Base-by-base conservation (phyloP, 2,113 vertebrate genomes). In the Aix galericulata region DNA sequence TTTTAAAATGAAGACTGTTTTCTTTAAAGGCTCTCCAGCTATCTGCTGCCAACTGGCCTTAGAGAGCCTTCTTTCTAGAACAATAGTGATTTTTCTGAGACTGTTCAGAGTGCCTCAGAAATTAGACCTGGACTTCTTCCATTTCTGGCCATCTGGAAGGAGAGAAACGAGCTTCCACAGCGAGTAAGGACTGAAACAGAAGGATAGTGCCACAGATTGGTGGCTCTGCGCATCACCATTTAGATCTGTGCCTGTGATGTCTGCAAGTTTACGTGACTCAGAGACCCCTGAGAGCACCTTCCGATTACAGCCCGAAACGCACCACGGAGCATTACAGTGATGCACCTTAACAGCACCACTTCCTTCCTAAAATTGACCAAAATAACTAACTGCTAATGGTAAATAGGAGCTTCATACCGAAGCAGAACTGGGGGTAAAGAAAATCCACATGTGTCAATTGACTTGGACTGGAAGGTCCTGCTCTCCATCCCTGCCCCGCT, bases 91-190 rank as follows among this genome's bases (percentile, higher is more conserved):
- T 96, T 96, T 96, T 96, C 94, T 92, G 93, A 92, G 95, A 55
- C 86, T 84, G 86, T 92, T 94, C 69, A 68, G 93, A 92, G 82
- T 11, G 90, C 77, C 93, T 97, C 80, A 95, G 86, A 97, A 96
- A 97, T 95, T 76, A 95, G 88, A 96, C 91, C 88, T 97, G 95
- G 96, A 94, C 71, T 92, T 89, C 83, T 91, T 97, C 95, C 95
- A 96, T 93, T 91, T 95, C 83, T 89, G 94, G 86, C 95, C 95
- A 96, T 96, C 95, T 97, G 96, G 95, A 96, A 92, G 88, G 71
- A 93, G 66, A 92, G 91, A 96, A 97, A 94, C 55, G 92, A 95
- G 74, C 88, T 87, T 95, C 80, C 84, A 91, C 1, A 0, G 83
- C 68, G 87, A 88, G 55, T 25, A 86, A 91, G 92, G 17, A 22